Evolutionary conservation across 2,888 invertebrate genomes (phyloP), one percentile per base, ranked within the genome.

Genomic region (Arctia plantaginis): DNA sequence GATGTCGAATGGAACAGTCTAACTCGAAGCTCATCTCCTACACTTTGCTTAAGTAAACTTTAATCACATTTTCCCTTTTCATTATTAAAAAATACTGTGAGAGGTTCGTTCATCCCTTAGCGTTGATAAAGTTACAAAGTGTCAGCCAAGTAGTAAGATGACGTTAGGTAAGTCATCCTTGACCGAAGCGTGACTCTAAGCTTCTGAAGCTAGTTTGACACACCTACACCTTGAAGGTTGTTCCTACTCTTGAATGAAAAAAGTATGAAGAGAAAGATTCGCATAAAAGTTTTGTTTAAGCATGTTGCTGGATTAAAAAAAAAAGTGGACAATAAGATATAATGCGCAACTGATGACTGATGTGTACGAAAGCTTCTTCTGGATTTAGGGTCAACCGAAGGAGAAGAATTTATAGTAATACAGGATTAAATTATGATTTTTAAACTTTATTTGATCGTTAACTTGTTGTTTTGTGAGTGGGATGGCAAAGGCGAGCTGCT

Each of bases 1-100:
- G 89, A 89, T 89, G 90, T 90, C 82, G 89, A 90, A 90, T 91
- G 90, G 90, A 91, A 90, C 91, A 88, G 89, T 82, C 82, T 79
- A 79, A 85, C 85, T 83, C 73, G 77, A 72, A 73, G 80, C 76
- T 82, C 79, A 81, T 80, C 82, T 81, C 74, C 66, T 73, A 79
- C 77, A 80, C 66, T 76, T 76, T 72, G 64, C 41, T 74, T 70
- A 75, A 77, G 78, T 85, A 82, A 85, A 80, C 76, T 62, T 27
- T 62, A 62, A 62, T 30, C 62, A 30, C 62, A 27, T 8, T 30
- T 8, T 30, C 7, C 30, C 18, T 30, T 62, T 62, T 62, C 30
- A 27, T 18, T 62, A 66, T 44, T 66, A 44, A 41, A 66, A 41
- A 41, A 30, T 15, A 62, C 27, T 59, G 27, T 59, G n/a, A n/a